These are phyloP conservation scores for Pemphigus obesinymphae DNA, from an alignment of 1,140 invertebrate genomes.

Conservation along the genomic window DNA sequence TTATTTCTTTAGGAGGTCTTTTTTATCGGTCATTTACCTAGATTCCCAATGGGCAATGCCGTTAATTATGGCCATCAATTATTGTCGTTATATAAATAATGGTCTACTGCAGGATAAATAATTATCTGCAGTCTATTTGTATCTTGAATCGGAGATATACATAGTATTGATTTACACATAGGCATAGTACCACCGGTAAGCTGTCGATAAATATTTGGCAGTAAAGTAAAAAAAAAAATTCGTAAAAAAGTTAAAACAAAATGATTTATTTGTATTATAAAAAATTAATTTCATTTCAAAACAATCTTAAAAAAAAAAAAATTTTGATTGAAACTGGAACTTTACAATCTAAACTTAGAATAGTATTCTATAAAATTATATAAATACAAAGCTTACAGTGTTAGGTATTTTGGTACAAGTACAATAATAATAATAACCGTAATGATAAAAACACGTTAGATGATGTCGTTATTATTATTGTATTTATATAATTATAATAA, in stretches of 20 bases:
- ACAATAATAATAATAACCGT: background rate
- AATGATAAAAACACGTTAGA: background rate
- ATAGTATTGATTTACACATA: too few species aligned
- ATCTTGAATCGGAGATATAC: too few species aligned
- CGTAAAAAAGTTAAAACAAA: conserved; percentile 21
- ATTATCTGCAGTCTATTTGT: too few species aligned
- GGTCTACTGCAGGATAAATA: too few species aligned
- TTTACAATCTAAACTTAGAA: conserved; percentile 24
- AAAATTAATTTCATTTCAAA: conserved; percentile 39
- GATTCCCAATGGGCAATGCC: too few species aligned
- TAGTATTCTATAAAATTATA: conserved; percentile 21
- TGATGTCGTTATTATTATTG: background rate
- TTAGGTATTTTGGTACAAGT: conserved; percentile 40
- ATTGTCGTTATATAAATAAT: too few species aligned
- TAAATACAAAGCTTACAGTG: conserved; percentile 35
- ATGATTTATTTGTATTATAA: conserved; percentile 33
- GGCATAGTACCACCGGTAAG: too few species aligned
- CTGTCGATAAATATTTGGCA: too few species aligned
- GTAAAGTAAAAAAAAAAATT: background rate
- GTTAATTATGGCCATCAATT: too few species aligned
- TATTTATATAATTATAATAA: background rate
- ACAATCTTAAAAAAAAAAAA: conserved; percentile 36
- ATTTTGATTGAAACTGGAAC: conserved; percentile 40
- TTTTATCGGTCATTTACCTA: too few species aligned
- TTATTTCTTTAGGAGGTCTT: too few species aligned